Evolutionary conservation across 2,888 invertebrate genomes (phyloP), one percentile per base, ranked within the genome.

Genomic region (Lathronympha strigana): DNA sequence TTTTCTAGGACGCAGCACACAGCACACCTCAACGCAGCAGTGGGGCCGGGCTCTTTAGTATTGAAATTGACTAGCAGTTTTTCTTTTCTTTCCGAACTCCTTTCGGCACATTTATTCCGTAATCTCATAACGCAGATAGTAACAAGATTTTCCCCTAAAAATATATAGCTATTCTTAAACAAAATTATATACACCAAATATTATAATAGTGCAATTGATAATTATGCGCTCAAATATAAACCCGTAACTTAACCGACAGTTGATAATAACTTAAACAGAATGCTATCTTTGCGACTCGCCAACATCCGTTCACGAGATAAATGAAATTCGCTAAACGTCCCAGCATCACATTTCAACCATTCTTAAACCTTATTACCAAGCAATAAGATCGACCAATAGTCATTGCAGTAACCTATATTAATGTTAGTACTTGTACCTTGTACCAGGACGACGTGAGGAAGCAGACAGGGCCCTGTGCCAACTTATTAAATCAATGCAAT

Each of bases 221-320:
- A 63, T 51, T 67, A 67, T 66, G 71, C 72, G 70, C 72, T 74
- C 67, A 69, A 63, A 69, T 55, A 61, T 50, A 63, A 63, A 69
- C 72, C 64, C 67, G 71, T 73, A 72, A 70, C 57, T 67, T 50
- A 25, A 4, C 60, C 58, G 21, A 53, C 31, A 47, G 17, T 23
- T 21, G 60, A 60, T 66, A 61, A 68, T 67, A 66, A 72, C 73
- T 73, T 67, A 73, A 78, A 75, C 73, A 73, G 68, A 75, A 73
- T 74, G 51, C 51, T 63, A 73, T 74, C 76, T 47, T 4, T 47
- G 47, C 79, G 77, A 62, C 80, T 77, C 79, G 75, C 81, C 81
- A 76, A 78, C 76, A 81, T 86, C 84, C 85, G 80, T 55, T 72
- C 69, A 58, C 66, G 76, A 74, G 80, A 82, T 81, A 82, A 79